Percentiles rank a stretch among this genome's conserved stretches.
Evolutionary conservation across 2,797 vertebrate species (phyloP).

Genomic region (Phalloptychus januarius): DNA sequence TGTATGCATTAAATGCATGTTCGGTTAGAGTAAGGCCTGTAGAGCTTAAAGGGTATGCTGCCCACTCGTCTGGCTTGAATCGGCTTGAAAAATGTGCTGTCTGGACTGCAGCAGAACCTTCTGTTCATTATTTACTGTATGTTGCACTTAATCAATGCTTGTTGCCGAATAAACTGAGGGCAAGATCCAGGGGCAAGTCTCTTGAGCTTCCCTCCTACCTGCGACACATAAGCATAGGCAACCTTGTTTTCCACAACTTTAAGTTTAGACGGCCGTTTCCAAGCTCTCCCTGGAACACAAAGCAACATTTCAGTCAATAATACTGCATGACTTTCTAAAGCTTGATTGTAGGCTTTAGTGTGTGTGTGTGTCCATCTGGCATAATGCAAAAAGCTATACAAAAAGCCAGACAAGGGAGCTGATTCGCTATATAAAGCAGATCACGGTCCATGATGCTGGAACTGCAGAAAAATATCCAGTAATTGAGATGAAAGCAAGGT

Average conservation of each 20-base stretch:
- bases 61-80: conserved; percentile 39
- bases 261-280: conserved; percentile 18
- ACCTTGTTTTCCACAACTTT: conserved; percentile 22
- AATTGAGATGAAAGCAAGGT: conserved; percentile 61
- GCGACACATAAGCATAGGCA: conserved; percentile 22
- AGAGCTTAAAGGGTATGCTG: conserved; percentile 15
- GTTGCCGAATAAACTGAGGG: conserved; percentile 25
- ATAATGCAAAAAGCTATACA: conserved; percentile 57
- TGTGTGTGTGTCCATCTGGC: conserved; percentile 47
- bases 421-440: conserved; percentile 62
- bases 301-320: conserved; percentile 50
- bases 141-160: conserved; percentile 21
- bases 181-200: conserved; percentile 20
- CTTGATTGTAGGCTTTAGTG: conserved; percentile 18
- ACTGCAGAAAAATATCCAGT: conserved; percentile 52
- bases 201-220: conserved; percentile 5
- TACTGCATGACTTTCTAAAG: conserved; percentile 36
- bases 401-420: conserved; percentile 55
- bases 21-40: conserved; percentile 19
- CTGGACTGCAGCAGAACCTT: conserved; percentile 10
- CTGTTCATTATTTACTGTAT: conserved; percentile 28
- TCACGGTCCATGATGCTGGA: conserved; percentile 34
- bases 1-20: not conserved
- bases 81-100: conserved; percentile 6
- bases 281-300: conserved; percentile 47